phyloP scores from a whole-genome alignment of 2,797 vertebrate genomes.

The Darevskia nairensis region DNA sequence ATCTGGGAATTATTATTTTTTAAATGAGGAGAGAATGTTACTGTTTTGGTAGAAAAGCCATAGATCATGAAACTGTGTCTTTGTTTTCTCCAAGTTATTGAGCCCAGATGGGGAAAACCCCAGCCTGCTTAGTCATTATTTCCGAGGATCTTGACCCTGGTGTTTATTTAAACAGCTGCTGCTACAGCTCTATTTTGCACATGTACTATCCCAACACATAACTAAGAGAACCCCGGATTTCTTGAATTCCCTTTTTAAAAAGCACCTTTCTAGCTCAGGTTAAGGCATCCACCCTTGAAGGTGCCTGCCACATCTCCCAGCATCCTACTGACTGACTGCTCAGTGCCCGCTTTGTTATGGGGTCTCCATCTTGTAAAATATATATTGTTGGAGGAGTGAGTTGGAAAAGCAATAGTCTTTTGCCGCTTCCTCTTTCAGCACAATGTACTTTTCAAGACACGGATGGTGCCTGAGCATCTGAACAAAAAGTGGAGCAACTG shows the following conservation, averaged over 20 bases:
- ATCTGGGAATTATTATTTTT: background rate
- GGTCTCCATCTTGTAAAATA: too few species aligned
- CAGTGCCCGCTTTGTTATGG: too few species aligned
- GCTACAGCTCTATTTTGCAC: background rate
- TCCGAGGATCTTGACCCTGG: background rate
- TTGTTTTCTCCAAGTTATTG: background rate
- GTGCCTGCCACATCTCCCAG: too few species aligned
- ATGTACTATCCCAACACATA: background rate
- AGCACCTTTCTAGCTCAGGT: background rate
- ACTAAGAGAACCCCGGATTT: background rate
- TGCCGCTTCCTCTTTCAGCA: too few species aligned
- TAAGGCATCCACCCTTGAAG: too few species aligned
- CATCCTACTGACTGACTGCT: too few species aligned
- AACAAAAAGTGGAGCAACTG: too few species aligned
- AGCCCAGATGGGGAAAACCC: constrained; percentile 19
- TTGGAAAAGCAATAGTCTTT: too few species aligned
- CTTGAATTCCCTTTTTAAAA: background rate
- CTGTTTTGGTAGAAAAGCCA: background rate
- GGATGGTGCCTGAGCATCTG: too few species aligned
- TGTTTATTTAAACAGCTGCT: background rate
- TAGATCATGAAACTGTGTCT: background rate
- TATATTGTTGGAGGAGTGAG: too few species aligned
- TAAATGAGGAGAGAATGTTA: background rate
- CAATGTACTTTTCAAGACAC: too few species aligned
- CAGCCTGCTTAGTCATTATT: background rate